Percentiles rank a stretch among this genome's conserved stretches.
These are phyloP conservation scores for Diachasmimorpha longicaudata DNA, from an alignment of 1,140 invertebrate species.

Conservation along the genomic window DNA sequence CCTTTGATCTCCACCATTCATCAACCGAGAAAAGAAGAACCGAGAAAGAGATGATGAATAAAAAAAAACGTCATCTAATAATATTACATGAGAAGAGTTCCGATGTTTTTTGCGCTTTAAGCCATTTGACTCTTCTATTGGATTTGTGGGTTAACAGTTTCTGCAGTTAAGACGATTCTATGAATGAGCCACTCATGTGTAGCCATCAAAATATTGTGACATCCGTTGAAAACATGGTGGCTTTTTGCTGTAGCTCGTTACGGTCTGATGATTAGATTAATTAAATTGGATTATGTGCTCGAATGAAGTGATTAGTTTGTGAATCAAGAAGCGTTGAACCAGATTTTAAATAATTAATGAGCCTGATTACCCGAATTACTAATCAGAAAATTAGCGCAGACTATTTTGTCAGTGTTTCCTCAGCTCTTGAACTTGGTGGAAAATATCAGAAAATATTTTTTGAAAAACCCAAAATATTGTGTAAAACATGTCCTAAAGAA, in stretches of 20 bases:
- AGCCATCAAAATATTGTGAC: background rate
- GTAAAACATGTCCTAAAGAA: no score
- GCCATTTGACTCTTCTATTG: background rate
- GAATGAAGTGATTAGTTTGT: background rate
- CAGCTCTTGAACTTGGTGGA: no score
- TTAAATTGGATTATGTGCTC: background rate
- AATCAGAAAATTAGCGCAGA: no score
- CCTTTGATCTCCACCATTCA: constrained; percentile 61
- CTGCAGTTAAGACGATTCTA: background rate
- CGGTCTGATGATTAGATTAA: background rate
- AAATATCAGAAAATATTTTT: no score
- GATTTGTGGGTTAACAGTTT: background rate
- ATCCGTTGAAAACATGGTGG: background rate
- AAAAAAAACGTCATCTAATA: constrained; percentile 56
- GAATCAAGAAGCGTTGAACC: background rate
- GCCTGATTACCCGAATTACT: no score
- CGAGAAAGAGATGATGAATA: background rate
- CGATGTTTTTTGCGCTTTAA: constrained; percentile 4
- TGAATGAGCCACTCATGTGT: background rate
- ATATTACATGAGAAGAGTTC: constrained; percentile 49
- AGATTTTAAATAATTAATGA: no score
- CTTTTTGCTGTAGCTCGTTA: background rate
- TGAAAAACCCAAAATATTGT: no score
- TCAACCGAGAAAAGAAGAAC: constrained; percentile 39
- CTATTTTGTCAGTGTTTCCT: no score